These are phyloP conservation scores for Troides helena DNA, from an alignment of 2,888 invertebrate species.

Conservation along the genomic window DNA sequence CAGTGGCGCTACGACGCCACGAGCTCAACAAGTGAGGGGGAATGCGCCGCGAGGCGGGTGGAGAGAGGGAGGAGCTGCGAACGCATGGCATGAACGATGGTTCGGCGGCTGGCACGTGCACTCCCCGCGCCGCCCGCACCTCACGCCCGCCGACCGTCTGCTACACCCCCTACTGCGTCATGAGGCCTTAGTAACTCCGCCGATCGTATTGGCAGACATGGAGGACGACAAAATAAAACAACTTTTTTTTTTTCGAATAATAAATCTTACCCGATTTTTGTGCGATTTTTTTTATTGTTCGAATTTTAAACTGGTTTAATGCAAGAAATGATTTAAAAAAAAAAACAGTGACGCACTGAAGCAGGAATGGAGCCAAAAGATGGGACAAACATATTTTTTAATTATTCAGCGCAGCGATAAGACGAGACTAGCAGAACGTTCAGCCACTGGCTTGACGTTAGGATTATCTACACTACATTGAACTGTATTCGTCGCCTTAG, in stretches of 20 bases:
- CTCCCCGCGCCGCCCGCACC: constrained; percentile 38
- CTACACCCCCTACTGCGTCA: constrained; percentile 50
- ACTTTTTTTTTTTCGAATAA: too few species aligned
- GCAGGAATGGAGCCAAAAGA: constrained; percentile 39
- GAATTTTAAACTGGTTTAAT: constrained; percentile 8
- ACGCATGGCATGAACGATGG: constrained; percentile 69
- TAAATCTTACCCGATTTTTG: too few species aligned
- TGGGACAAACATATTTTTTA: too few species aligned
- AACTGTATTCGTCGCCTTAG: too few species aligned
- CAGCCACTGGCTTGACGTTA: too few species aligned
- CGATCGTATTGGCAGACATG: constrained; percentile 74
- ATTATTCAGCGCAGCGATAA: too few species aligned
- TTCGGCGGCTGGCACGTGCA: constrained; percentile 49
- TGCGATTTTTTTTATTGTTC: background rate
- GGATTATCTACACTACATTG: too few species aligned
- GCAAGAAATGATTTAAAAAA: background rate
- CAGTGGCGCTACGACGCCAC: constrained; percentile 44
- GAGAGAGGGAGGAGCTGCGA: constrained; percentile 44
- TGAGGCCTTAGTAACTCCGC: constrained; percentile 63
- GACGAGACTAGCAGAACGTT: too few species aligned
- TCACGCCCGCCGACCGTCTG: constrained; percentile 50
- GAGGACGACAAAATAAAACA: constrained; percentile 26
- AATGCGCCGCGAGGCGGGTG: background rate
- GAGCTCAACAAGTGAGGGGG: constrained; percentile 69
- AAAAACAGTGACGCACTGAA: constrained; percentile 37